Percentiles rank a stretch among this genome's conserved stretches.
phyloP scores from a whole-genome alignment of 2,113 vertebrate species.

The Chascanopsetta lugubris region DNA sequence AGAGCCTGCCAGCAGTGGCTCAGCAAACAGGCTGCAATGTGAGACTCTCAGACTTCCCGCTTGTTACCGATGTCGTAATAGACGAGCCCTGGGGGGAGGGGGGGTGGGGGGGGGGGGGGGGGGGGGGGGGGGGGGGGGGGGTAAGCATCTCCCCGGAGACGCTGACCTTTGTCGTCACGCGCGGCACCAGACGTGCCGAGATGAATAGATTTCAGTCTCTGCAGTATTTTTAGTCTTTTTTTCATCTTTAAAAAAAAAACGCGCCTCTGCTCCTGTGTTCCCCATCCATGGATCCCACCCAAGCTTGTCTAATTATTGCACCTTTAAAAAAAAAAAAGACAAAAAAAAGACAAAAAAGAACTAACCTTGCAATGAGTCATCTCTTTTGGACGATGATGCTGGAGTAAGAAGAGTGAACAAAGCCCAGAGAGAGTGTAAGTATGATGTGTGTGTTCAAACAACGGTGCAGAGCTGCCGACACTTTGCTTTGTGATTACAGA shows the following conservation, averaged over 20 bases:
- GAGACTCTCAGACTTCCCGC: constrained; percentile 45
- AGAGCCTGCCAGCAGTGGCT: constrained; percentile 98
- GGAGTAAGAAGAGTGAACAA: constrained; percentile 36
- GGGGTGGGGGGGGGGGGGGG: too few relatives aligned
- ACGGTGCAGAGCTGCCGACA: constrained; percentile 32
- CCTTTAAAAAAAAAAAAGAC: constrained; percentile 9
- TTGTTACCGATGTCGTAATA: constrained; percentile 23
- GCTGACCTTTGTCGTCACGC: constrained; percentile 43
- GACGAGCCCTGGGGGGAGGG: too few relatives aligned
- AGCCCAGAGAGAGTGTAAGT: constrained; percentile 18
- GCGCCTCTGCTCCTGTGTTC: constrained; percentile 27
- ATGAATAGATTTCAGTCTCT: constrained; percentile 20
- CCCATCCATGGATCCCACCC: constrained; percentile 28
- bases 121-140: too few relatives aligned
- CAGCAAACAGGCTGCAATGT: constrained; percentile 96
- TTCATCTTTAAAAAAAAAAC: too few relatives aligned
- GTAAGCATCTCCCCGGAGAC: constrained; percentile 28
- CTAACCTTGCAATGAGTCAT: constrained; percentile 54
- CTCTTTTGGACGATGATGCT: constrained; percentile 43
- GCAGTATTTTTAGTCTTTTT: constrained; percentile 45
- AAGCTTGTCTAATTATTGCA: constrained; percentile 50
- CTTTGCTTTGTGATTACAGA: constrained; percentile 78
- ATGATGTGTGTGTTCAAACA: constrained; percentile 10
- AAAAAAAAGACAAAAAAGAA: constrained; percentile 3
- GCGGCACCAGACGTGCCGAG: constrained; percentile 4